Conservation (phyloP, 2,888 invertebrate genomes). For the Drosophila barbarae region DNA sequence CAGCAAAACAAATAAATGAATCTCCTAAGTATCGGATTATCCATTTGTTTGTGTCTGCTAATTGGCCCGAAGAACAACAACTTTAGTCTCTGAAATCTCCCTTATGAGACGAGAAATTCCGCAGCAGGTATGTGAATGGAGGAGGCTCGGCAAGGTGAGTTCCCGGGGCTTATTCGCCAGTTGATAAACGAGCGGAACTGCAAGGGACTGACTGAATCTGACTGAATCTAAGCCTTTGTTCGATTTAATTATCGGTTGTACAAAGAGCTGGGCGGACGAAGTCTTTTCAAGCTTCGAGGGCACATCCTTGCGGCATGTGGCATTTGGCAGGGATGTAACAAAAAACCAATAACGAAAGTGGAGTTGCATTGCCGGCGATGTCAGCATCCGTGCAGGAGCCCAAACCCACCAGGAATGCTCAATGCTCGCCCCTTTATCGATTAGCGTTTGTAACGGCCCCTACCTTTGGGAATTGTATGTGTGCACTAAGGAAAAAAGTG, state of each 20-base stretch:
- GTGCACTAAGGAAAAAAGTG: conserved; percentile 3
- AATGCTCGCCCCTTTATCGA: conserved; percentile 50
- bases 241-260: conserved; percentile 41
- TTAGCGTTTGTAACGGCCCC: conserved; percentile 59
- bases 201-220: conserved; percentile 19
- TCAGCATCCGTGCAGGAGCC: conserved; percentile 48
- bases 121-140: neutral
- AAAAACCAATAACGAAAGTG: conserved; percentile 61
- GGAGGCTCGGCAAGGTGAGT: neutral
- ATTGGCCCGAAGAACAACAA: neutral
- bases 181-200: conserved; percentile 36
- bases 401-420: conserved; percentile 9
- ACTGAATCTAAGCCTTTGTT: conserved; percentile 35
- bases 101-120: neutral
- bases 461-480: conserved; percentile 41
- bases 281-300: conserved; percentile 31
- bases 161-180: neutral
- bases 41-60: conserved; percentile 23
- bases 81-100: neutral
- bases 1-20: conserved; percentile 9
- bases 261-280: conserved; percentile 23
- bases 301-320: conserved; percentile 51
- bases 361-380: conserved; percentile 44
- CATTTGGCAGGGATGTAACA: conserved; percentile 54
- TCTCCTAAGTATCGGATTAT: conserved; percentile 8